phyloP scores from a whole-genome alignment of 2,113 vertebrate genomes.

The cat (Felis catus) region F.catus_Fca126_mat1.0 CM031418.1:114385501-114386000 shows the following conservation, averaged over 20 bases:
- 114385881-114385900: neutral
- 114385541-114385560: neutral
- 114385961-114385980: neutral
- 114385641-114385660: neutral
- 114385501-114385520: neutral
- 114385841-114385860: constrained; percentile 39
- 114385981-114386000: neutral
- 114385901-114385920: constrained; percentile 42
- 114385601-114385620: neutral
- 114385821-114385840: constrained; percentile 68
- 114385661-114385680: neutral
- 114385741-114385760: constrained; percentile 29
- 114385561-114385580: neutral
- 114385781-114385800: constrained; percentile 7
- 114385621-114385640: neutral
- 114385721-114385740: neutral
- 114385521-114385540: neutral
- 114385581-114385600: neutral
- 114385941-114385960: neutral
- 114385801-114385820: constrained; percentile 57
- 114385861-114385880: constrained; percentile 28
- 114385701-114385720: neutral
- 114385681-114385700: neutral
- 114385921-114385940: constrained; percentile 33
- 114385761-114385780: neutral